Percentiles rank a stretch among this genome's conserved stretches.
Evolutionary conservation across 2,797 vertebrate genomes (phyloP).

Genomic region (Aldrovandia affinis): DNA sequence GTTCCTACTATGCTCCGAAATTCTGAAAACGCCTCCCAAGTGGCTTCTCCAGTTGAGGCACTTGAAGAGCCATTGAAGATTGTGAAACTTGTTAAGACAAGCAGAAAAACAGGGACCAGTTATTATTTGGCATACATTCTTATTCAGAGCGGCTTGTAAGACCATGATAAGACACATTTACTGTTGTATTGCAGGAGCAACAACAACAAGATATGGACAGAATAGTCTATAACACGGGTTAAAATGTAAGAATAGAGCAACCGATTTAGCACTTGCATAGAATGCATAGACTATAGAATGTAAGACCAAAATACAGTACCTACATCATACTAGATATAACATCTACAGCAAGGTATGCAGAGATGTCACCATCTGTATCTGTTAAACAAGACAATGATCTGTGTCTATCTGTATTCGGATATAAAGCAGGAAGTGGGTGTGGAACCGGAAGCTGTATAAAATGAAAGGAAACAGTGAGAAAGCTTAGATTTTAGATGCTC

Average conservation of each 20-base stretch:
- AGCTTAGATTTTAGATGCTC: no score
- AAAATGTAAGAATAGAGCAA: no score
- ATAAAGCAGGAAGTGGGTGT: no score
- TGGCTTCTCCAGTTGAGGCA: neutral
- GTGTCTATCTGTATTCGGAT: no score
- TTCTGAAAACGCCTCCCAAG: neutral
- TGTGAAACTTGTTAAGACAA: neutral
- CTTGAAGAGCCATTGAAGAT: neutral
- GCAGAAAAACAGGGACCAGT: neutral
- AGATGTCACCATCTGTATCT: no score
- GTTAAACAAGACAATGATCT: no score
- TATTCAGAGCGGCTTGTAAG: conserved; percentile 21
- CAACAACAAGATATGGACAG: conserved; percentile 35
- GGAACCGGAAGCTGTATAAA: no score
- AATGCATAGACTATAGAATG: no score
- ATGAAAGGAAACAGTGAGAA: no score
- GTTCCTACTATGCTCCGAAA: neutral
- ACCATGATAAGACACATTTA: neutral
- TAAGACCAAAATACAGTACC: no score
- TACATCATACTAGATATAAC: no score
- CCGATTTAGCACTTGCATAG: neutral
- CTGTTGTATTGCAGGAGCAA: neutral
- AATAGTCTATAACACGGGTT: neutral
- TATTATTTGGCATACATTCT: neutral
- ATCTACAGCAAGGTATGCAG: no score